Base-by-base conservation (phyloP, 2,113 vertebrate species). In the Peromyscus polionotus region DNA sequence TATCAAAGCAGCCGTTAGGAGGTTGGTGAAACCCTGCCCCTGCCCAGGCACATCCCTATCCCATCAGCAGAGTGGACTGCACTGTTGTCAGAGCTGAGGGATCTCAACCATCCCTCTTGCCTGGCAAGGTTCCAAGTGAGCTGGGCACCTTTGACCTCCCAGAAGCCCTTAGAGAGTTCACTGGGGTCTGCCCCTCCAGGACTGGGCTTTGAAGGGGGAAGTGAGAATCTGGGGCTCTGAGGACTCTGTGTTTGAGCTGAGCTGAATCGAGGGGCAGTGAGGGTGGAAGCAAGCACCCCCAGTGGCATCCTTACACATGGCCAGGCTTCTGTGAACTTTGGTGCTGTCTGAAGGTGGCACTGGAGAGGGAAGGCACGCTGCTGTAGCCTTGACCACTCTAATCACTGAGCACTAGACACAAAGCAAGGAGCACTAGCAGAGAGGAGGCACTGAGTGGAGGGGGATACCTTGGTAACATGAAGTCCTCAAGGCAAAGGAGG, bases 111-210 rank as follows among this genome's bases (percentile, higher is more conserved):
- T 54, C 33, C 7, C 68, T 76, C 89, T 83, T 14, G 24, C 81
- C 93, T 79, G n/a, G 81, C 39, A 68, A 85, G 90, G 31, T 31
- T 0, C 63, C 85, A 51, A 70, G 65, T 68, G 63, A 98, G 92
- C 65, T 16, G 31, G 63, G 90, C 9, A 3, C 42, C 20, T 87
- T 26, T 79, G 90, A 76, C 73, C 54, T 90, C 68, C n/a, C 3
- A 4, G 54, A 26, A 92, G 84, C 51, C 59, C 33, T 31, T 51
- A 67, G 59, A n/a, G 28, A 39, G 33, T 31, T 61, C 68, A 13
- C n/a, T 61, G 79, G 75, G 73, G 24, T 42, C 26, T 16, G 36
- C 36, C 26, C 42, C 80, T 91, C 70, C 75, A 45, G 57, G 45
- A 31, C 24, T 59, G 14, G n/a, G n/a, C 39, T 48, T 4, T 17